A percentile compares a stretch with the other conserved stretches of the same genome.
Evolutionary conservation across 2,113 vertebrate species (phyloP).

Genomic region (Caretta caretta): DNA sequence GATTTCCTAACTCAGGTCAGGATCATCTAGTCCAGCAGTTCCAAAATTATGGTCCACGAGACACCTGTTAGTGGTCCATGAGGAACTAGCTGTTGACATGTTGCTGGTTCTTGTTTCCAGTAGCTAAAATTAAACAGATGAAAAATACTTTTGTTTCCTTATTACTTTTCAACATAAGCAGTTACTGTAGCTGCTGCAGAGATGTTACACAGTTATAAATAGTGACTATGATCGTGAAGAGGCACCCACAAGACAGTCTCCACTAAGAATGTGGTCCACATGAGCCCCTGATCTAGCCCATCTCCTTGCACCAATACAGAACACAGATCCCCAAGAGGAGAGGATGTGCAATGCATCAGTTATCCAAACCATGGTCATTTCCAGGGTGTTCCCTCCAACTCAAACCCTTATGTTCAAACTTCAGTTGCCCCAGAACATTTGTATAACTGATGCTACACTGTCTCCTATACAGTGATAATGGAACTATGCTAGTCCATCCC

Average conservation of each 20-base stretch:
- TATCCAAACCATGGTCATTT: background rate
- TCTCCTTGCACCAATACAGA: background rate
- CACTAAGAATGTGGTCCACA: background rate
- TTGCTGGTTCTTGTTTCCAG: background rate
- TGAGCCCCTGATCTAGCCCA: background rate
- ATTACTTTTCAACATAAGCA: background rate
- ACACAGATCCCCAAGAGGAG: background rate
- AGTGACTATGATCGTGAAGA: background rate
- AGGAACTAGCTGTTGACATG: background rate
- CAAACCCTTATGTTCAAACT: background rate
- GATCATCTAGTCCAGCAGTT: background rate
- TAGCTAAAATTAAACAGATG: constrained; percentile 18
- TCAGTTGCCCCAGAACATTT: background rate
- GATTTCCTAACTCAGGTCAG: background rate
- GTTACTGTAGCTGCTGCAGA: background rate
- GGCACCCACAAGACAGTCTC: background rate
- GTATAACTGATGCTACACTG: background rate
- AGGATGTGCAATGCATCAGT: background rate
- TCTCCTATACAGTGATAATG: background rate
- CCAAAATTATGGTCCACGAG: background rate
- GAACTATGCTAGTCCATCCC: background rate
- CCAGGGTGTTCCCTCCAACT: background rate
- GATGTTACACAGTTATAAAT: background rate
- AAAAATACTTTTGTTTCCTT: constrained; percentile 36
- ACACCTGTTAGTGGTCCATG: background rate